Evolutionary conservation across 2,797 vertebrate species (phyloP), one percentile per base, ranked within the genome.

Genomic region (Dicrostonyx torquatus): DNA sequence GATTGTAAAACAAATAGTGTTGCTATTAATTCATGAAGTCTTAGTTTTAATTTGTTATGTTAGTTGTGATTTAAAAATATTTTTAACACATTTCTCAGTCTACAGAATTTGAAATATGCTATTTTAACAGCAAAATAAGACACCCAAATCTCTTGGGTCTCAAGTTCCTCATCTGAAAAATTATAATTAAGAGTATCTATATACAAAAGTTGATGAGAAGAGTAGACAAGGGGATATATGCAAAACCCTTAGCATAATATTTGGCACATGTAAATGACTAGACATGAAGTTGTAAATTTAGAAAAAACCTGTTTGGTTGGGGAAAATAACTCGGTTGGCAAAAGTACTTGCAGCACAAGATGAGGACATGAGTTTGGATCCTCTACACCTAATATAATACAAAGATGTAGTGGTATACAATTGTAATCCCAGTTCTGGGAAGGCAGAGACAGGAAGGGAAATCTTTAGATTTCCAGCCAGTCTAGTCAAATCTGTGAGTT

Each of bases 261-360:
- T 24, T 96, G 87, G 9, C 14, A 87, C 31, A 62, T 78, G 64
- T 78, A 79, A 76, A 48, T 94, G 79, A 94, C 78, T 92, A 95
- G 40, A 62, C 89, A 6, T 80, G 34, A 31, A 6, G 50, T 29
- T 31, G 43, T 40, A 31, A 91, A 78, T 93, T 58, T 37, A 90
- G 53, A 68, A 82, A 95, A n/a, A 13, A 77, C 7, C 6, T 34
- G 18, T 34, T 93, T 17, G 13, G 18, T 37, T 8, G 70, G 48
- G 4, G 22, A 37, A 70, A 50, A 37, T 62, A 85, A n/a, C n/a
- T 40, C 9, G 4, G n/a, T 29, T 86, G n/a, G 7, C 53, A 72
- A 72, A 86, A 55, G 66, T 53, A 55, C 66, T 72, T 86, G 48
- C 26, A 18, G 8, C 48, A 29, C 45, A 53, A 53, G 64, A n/a